These are phyloP conservation scores for Tigriopus californicus DNA, from an alignment of 2,888 invertebrate species.

Conservation along the genomic window DNA sequence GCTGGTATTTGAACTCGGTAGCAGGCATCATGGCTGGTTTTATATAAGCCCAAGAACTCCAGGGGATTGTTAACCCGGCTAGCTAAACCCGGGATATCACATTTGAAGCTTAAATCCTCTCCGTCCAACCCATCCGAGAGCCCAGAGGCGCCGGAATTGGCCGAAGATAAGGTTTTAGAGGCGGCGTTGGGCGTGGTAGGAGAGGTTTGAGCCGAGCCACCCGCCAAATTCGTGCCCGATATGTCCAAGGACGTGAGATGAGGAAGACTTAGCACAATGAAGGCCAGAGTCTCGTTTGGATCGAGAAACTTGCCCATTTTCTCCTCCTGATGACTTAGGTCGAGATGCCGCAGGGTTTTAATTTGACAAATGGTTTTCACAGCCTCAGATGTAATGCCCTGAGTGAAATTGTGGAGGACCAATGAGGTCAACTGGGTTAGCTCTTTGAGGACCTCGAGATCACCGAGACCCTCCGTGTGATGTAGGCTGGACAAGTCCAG, in stretches of 20 bases:
- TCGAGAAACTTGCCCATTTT: conserved; percentile 36
- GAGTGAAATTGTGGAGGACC: conserved; percentile 54
- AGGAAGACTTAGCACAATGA: conserved; percentile 52
- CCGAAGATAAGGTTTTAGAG: not conserved
- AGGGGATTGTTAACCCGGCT: conserved; percentile 53
- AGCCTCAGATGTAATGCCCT: conserved; percentile 36
- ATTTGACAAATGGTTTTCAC: conserved; percentile 31
- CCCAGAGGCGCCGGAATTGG: conserved; percentile 21
- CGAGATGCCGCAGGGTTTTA: conserved; percentile 29
- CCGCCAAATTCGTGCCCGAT: conserved; percentile 86
- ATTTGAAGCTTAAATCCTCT: not conserved
- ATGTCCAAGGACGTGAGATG: conserved; percentile 68
- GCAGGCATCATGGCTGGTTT: conserved; percentile 72
- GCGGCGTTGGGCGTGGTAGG: conserved; percentile 17
- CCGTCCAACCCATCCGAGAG: not conserved
- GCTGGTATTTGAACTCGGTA: conserved; percentile 80
- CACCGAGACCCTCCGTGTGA: conserved; percentile 23
- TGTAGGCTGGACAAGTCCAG: conserved; percentile 50
- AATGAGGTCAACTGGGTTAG: conserved; percentile 50
- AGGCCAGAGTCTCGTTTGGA: conserved; percentile 49
- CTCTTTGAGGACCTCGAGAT: conserved; percentile 43
- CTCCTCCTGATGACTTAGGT: conserved; percentile 3
- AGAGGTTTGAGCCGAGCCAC: conserved; percentile 37
- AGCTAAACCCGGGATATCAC: conserved; percentile 71
- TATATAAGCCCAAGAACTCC: conserved; percentile 77